These are phyloP conservation scores for Chaitophorus viminalis DNA, from an alignment of 2,888 invertebrate species.

Conservation along the genomic window DNA sequence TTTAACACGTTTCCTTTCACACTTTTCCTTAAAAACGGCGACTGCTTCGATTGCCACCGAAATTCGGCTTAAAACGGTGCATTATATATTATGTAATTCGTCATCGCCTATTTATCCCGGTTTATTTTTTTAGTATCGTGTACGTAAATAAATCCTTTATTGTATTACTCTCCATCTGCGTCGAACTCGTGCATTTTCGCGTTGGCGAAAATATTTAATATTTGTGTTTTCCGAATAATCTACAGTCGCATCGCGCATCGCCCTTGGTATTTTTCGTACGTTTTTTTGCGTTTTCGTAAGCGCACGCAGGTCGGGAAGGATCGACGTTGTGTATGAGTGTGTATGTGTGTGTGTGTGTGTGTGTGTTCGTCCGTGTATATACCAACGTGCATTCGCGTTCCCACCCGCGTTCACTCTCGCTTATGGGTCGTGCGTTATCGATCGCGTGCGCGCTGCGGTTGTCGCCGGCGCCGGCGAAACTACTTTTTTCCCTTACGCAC, in stretches of 20 bases:
- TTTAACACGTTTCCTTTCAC: neutral
- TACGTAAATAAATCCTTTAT: too few species aligned
- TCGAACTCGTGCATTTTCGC: neutral
- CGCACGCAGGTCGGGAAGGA: neutral
- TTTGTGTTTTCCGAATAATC: neutral
- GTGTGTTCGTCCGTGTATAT: too few species aligned
- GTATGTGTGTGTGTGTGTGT: too few species aligned
- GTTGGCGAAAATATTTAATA: neutral
- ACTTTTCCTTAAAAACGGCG: neutral
- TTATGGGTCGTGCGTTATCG: neutral
- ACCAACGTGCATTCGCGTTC: neutral
- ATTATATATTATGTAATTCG: too few species aligned
- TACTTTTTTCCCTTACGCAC: neutral
- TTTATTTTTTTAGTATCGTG: too few species aligned
- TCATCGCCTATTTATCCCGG: too few species aligned
- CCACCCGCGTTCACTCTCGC: neutral
- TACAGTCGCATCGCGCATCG: neutral
- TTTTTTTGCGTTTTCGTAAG: neutral
- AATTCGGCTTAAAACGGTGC: too few species aligned
- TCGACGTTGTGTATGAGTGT: too few species aligned
- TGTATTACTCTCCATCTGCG: neutral
- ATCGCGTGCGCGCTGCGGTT: constrained; percentile 6
- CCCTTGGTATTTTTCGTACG: too few species aligned
- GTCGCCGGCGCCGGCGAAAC: neutral
- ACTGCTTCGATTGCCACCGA: too few species aligned